Base-by-base conservation (phyloP, 2,888 invertebrate genomes). In the Athrips mouffetella region DNA sequence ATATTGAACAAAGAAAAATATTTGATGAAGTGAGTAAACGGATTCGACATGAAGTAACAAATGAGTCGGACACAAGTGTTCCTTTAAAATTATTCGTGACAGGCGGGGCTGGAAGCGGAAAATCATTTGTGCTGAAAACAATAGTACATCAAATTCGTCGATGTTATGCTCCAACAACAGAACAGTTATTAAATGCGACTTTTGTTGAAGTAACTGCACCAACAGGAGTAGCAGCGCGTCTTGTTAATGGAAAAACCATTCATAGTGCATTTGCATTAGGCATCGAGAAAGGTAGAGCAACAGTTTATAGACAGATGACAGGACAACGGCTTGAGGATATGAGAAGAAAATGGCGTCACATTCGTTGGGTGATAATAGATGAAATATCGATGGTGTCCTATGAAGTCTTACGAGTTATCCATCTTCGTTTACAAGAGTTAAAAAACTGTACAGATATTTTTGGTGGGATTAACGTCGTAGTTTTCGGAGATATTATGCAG, bases 301-400 rank as follows among this genome's bases (percentile, higher is more conserved):
- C 51, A 42, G 23, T 27, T 1, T 57, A 57, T 25, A 51, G 27
- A 46, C 50, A 51, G 27, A 44, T 56, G 13, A 59, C 50, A 3
- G 61, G 63, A 4, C 40, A 62, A 11, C 25, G 3, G 7, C 30
- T 61, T 0, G 57, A 67, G 29, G 35, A 48, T 1, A 52, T 61
- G 54, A 39, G 67, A 16, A 57, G 59, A 41, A 60, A 58, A 48
- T 65, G 65, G 65, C 57, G 59, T 5, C 13, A 58, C 13, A 61
- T 67, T 1, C 48, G 51, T 20, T 67, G 62, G 59, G 29, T 65
- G 0, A 50, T 66, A 3, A 63, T 63, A 4, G 60, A 68, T 18
- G 62, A 63, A 53, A 60, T 63, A 35, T 68, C 64, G 2, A 63
- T 67, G 60, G 64, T 63, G 0, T 60, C 59, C 0, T 65, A 68